Conservation (phyloP, 37 sponge, comb jelly and placozoan species). For the Chondrilla cf. caribensis region DNA sequence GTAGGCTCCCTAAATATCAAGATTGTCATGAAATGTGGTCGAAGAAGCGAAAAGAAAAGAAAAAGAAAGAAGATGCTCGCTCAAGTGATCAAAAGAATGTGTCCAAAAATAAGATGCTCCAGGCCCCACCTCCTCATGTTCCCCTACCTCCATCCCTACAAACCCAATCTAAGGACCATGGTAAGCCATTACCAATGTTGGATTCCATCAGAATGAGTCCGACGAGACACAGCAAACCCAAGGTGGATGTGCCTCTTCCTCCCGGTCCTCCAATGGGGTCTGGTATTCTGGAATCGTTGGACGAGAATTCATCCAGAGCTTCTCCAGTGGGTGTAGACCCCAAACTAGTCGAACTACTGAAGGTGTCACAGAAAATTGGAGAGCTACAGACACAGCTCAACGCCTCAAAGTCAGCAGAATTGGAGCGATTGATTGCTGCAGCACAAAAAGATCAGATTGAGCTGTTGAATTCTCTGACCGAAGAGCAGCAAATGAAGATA, state of each 20-base stretch:
- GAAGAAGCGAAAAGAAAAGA: conserved; percentile 59
- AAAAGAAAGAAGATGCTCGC: conserved; percentile 53
- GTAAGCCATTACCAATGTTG: neutral
- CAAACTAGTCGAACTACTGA: neutral
- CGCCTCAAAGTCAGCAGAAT: neutral
- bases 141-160: neutral
- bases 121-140: neutral
- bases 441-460: conserved; percentile 42
- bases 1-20: conserved; percentile 83
- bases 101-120: neutral
- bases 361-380: conserved; percentile 3
- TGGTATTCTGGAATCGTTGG: neutral
- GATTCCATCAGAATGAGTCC: neutral
- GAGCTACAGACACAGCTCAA: neutral
- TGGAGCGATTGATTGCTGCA: conserved; percentile 52
- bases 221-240: neutral
- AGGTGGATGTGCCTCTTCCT: neutral
- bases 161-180: neutral
- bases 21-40: conserved; percentile 99
- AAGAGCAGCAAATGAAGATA: neutral
- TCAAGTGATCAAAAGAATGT: neutral
- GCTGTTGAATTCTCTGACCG: conserved; percentile 26
- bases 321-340: neutral
- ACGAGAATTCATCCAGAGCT: neutral
- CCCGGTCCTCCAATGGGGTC: neutral